phyloP scores from a whole-genome alignment of 2,888 invertebrate genomes.

The Polydrusus tereticollis region DNA sequence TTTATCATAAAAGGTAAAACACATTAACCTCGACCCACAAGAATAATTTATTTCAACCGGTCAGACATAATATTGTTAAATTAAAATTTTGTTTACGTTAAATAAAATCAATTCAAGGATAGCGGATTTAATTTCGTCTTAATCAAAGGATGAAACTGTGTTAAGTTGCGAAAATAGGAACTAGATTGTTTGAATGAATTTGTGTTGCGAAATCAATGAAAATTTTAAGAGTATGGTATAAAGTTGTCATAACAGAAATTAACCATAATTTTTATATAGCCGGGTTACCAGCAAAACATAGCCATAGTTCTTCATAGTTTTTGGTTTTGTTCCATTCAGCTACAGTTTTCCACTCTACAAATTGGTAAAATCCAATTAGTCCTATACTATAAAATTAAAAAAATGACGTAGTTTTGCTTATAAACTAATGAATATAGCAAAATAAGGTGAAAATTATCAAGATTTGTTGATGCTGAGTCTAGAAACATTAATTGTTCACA shows the following conservation, averaged over 20 bases:
- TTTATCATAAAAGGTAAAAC: neutral
- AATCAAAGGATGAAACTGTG: neutral
- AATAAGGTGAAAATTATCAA: no score
- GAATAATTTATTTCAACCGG: neutral
- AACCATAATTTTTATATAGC: neutral
- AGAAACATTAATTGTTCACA: no score
- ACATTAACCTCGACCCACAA: neutral
- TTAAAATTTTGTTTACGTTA: slow-evolving; percentile 5
- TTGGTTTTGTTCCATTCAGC: no score
- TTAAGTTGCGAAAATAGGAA: neutral
- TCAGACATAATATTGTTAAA: neutral
- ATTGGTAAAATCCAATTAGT: no score
- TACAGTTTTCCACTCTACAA: no score
- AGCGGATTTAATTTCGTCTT: neutral
- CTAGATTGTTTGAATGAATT: neutral
- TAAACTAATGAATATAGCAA: no score
- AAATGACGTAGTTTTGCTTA: no score
- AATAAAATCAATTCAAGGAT: slow-evolving; percentile 5
- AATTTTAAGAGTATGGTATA: neutral
- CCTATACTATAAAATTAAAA: no score
- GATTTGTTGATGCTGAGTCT: no score
- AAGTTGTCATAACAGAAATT: neutral
- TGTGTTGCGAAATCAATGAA: neutral
- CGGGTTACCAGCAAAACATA: neutral
- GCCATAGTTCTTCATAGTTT: no score